Base-by-base conservation (phyloP, 2,888 invertebrate species). In the Coelopa pilipes region DNA sequence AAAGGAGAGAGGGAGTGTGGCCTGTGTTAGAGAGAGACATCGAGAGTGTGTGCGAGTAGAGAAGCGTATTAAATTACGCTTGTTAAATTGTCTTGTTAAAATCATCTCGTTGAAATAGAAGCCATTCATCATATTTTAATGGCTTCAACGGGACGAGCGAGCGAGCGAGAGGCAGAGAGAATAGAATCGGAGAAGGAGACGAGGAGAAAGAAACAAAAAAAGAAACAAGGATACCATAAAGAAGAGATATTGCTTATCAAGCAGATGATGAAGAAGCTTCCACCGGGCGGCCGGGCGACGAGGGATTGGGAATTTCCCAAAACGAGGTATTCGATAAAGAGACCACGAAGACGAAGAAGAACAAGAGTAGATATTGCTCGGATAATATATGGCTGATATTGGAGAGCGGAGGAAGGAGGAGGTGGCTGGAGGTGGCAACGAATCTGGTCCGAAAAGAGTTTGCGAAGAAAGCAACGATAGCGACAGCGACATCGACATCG, bases 31-130 rank as follows among this genome's bases (percentile, higher is more conserved):
- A 34, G 57, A 59, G 12, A 21, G 17, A 4, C 10, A 21, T 21
- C 17, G 21, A 59, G 11, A 59, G 57, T n/a, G 13, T 34, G 62
- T 45, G 53, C 45, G 45, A 1, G 34, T 45, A 34, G 62, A 59
- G 15, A 34, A 21, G 50, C 50, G 50, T 66, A 66, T 86, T 86
- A 85, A 85, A 85, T 85, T 85, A 85, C 86, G 83, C 84, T 85
- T 84, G 85, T 84, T 85, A 84, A 85, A 85, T 84, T 85, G 85
- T 85, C 85, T 84, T 85, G 85, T 85, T 85, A 84, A 83, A 84
- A 83, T 83, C 83, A 82, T 81, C 83, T 83, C 81, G 79, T 79
- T 81, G 81, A 84, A 83, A 83, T 82, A 83, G 83, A 81, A 82
- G 82, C 83, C 82, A 83, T 83, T 83, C 82, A 84, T 83, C 83